Percentiles rank a stretch among this genome's conserved stretches.
phyloP scores from a whole-genome alignment of 2,797 vertebrate species.

The Periparus ater region DNA sequence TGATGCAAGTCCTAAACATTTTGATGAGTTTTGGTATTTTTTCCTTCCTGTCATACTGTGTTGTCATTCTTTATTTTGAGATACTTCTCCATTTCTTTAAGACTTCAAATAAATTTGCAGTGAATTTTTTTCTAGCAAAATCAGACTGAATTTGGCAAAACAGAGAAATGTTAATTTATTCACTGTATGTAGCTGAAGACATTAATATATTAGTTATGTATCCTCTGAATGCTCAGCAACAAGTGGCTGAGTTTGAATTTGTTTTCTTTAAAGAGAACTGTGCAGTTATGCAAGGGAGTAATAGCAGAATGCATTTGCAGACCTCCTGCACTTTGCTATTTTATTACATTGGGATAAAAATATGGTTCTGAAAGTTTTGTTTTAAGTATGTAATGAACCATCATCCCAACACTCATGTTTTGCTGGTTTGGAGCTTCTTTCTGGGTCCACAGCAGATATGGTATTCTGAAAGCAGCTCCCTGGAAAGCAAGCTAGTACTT shows the following conservation, averaged over 20 bases:
- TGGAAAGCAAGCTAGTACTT: neutral
- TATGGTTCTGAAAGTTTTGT: neutral
- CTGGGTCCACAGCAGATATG: accelerated
- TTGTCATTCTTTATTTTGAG: neutral
- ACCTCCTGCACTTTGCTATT: neutral
- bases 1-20: neutral
- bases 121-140: neutral
- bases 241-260: neutral
- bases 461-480: neutral
- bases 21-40: neutral
- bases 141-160: neutral
- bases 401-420: neutral
- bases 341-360: neutral
- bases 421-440: neutral
- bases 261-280: neutral
- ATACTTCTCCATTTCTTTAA: neutral
- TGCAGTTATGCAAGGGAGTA: neutral
- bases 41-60: neutral
- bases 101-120: neutral
- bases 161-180: neutral
- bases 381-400: neutral
- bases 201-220: accelerated
- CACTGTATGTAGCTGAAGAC: neutral
- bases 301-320: neutral
- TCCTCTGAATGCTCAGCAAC: neutral